phyloP scores from a whole-genome alignment of 2,888 invertebrate species.

The Operophtera brumata region DNA sequence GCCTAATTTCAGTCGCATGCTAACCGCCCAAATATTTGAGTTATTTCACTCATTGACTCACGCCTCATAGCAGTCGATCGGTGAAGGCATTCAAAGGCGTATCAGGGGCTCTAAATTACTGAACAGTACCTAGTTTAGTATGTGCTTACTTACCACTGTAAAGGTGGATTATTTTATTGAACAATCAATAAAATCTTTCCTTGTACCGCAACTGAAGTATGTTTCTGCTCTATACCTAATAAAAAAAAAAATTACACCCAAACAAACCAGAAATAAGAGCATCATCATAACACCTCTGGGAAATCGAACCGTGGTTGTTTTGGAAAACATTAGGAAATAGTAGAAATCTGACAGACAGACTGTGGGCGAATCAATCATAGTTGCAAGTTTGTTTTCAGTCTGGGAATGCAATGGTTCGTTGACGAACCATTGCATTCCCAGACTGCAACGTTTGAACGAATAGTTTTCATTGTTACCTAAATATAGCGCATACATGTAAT shows the following conservation, averaged over 20 bases:
- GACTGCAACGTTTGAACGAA: no score
- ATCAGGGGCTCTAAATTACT: no score
- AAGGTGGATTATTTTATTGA: neutral
- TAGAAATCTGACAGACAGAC: constrained; percentile 1
- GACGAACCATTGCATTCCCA: neutral
- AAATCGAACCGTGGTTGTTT: neutral
- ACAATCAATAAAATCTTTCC: neutral
- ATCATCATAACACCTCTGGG: neutral
- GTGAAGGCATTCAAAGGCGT: neutral
- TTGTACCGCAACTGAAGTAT: neutral
- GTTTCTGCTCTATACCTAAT: neutral
- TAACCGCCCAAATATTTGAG: constrained; percentile 47
- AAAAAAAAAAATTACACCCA: neutral
- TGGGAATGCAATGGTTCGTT: neutral
- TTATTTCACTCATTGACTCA: constrained; percentile 41
- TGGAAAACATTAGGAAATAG: neutral
- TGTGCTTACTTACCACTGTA: constrained; percentile 1
- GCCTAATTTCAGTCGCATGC: constrained; percentile 38
- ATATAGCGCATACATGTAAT: no score
- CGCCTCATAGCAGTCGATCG: constrained; percentile 9
- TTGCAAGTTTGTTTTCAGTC: neutral
- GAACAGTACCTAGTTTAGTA: neutral
- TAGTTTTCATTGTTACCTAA: no score
- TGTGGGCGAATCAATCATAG: constrained; percentile 2
- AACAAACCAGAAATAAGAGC: constrained; percentile 10